Conservation (phyloP, 2,113 vertebrate genomes). For the Megalops atlanticus region DNA sequence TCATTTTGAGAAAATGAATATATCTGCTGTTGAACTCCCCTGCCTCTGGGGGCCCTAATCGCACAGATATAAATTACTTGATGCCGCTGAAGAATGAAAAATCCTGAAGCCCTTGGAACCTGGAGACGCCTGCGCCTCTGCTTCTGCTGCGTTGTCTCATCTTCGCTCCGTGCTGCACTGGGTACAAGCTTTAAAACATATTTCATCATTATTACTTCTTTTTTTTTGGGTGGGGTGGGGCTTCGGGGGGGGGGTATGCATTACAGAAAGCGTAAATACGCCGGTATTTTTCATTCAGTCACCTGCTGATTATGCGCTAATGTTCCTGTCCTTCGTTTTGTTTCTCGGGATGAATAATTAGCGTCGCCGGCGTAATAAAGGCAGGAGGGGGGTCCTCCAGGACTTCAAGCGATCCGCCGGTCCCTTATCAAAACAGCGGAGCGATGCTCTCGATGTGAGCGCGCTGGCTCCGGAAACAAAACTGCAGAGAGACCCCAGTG, state of each 20-base stretch:
- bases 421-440: constrained; percentile 33
- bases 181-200: constrained; percentile 27
- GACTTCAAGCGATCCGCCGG: constrained; percentile 34
- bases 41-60: constrained; percentile 36
- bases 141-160: constrained; percentile 6
- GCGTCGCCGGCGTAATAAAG: constrained; percentile 22
- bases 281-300: constrained; percentile 30
- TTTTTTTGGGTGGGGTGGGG: not conserved
- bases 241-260: not conserved
- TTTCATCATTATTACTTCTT: constrained; percentile 26
- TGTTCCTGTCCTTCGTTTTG: constrained; percentile 34
- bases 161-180: constrained; percentile 14
- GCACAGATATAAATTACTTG: constrained; percentile 49
- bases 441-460: not conserved
- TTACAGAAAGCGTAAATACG: constrained; percentile 18
- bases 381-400: constrained; percentile 34
- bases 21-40: constrained; percentile 42
- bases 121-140: constrained; percentile 23
- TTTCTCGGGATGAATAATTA: constrained; percentile 41
- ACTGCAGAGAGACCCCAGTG: constrained; percentile 19
- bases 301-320: constrained; percentile 46
- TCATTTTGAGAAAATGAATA: constrained; percentile 45
- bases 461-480: not conserved
- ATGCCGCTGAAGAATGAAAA: constrained; percentile 33
- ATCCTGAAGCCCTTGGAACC: constrained; percentile 25